These are phyloP conservation scores for Glossosoma conforme DNA, from an alignment of 1,140 invertebrate species.

Conservation along the genomic window DNA sequence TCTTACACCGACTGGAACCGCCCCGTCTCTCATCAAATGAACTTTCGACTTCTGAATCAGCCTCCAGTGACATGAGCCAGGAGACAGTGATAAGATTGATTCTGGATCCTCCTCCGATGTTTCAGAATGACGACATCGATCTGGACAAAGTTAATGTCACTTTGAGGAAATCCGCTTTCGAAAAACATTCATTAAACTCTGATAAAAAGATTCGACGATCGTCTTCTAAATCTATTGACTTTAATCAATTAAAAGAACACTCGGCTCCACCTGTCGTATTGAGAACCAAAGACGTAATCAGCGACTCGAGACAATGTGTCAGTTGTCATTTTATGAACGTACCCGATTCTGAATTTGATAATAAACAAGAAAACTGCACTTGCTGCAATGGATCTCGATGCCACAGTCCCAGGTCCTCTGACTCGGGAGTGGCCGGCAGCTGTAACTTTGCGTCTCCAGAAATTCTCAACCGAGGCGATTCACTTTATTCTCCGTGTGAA, in stretches of 20 bases:
- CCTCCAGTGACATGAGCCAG: constrained; percentile 34
- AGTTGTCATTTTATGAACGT: constrained; percentile 48
- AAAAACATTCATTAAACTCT: constrained; percentile 47
- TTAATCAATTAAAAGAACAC: constrained; percentile 9
- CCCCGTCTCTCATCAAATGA: constrained; percentile 27
- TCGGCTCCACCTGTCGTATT: constrained; percentile 8
- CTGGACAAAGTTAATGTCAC: constrained; percentile 44
- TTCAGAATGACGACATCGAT: constrained; percentile 45
- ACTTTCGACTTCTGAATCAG: constrained; percentile 31
- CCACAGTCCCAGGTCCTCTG: constrained; percentile 66
- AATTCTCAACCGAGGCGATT: constrained; percentile 43
- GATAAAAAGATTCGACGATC: constrained; percentile 46
- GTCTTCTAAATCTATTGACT: constrained; percentile 42
- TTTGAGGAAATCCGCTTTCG: constrained; percentile 33
- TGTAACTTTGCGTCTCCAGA: constrained; percentile 65
- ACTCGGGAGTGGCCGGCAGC: constrained; percentile 78
- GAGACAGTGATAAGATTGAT: constrained; percentile 38
- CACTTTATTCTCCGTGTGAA: constrained; percentile 28
- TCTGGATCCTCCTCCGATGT: constrained; percentile 54
- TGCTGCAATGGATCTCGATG: constrained; percentile 56
- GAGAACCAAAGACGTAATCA: constrained; percentile 4
- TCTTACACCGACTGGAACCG: constrained; percentile 41
- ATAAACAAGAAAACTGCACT: constrained; percentile 46
- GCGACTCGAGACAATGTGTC: constrained; percentile 41
- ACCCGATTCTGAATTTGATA: constrained; percentile 20